These are phyloP conservation scores for Ecdyonurus torrentis DNA, from an alignment of 2,888 invertebrate species.

Conservation along the genomic window DNA sequence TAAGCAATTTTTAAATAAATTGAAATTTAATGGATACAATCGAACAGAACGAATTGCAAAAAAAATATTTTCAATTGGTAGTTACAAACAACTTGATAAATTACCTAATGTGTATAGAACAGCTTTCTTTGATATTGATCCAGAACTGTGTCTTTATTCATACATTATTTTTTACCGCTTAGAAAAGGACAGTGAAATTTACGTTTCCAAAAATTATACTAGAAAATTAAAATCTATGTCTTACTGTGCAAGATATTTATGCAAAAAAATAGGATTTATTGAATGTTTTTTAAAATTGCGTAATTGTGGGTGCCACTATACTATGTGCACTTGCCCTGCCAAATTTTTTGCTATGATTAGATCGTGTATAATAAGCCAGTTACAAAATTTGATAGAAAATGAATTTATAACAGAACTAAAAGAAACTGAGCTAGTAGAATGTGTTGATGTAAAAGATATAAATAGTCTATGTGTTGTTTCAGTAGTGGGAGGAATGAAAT, in stretches of 20 bases:
- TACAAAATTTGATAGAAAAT: too few relatives aligned
- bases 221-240: neutral
- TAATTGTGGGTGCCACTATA: neutral
- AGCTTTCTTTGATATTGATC: neutral
- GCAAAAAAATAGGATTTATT: neutral
- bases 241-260: neutral
- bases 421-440: too few relatives aligned
- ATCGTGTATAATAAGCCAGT: too few relatives aligned
- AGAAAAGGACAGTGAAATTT: neutral
- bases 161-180: neutral
- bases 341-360: neutral
- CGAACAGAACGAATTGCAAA: neutral
- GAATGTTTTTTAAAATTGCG: neutral
- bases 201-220: neutral
- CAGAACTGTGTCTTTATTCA: neutral
- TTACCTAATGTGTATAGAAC: neutral
- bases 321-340: neutral
- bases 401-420: too few relatives aligned
- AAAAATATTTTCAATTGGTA: neutral
- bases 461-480: too few relatives aligned
- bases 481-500: too few relatives aligned
- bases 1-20: neutral
- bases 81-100: neutral
- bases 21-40: neutral
- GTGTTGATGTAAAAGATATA: too few relatives aligned